Conservation (phyloP, 2,888 invertebrate genomes). For the Nomada hirtipes region DNA sequence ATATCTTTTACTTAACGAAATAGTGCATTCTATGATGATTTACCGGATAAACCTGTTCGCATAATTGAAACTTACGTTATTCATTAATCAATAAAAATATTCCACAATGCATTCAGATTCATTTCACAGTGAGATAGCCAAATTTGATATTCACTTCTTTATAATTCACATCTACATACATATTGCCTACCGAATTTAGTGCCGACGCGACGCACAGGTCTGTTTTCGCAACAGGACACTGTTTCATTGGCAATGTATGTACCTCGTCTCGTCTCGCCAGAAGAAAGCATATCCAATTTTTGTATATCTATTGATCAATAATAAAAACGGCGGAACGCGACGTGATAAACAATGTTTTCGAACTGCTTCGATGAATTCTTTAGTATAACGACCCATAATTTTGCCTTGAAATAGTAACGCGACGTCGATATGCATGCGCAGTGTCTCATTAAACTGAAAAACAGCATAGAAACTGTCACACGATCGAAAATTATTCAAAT, state of each 20-base stretch:
- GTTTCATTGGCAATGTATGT: neutral
- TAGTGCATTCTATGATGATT: no score
- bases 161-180: no score
- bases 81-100: no score
- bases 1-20: no score
- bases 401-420: slow-evolving; percentile 4
- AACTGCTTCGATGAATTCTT: neutral
- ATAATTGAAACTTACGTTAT: no score
- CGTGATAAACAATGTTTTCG: neutral
- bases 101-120: no score
- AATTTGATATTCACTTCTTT: no score
- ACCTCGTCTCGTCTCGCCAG: no score
- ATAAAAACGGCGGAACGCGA: neutral
- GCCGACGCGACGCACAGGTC: neutral
- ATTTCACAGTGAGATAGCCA: no score
- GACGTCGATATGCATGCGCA: neutral
- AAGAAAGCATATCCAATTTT: neutral
- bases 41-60: no score
- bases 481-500: slow-evolving; percentile 13
- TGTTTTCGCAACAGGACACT: neutral
- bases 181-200: no score
- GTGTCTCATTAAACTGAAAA: slow-evolving; percentile 1
- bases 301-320: neutral
- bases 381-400: neutral
- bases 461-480: neutral